These are phyloP conservation scores for Erythrolamprus reginae DNA, from an alignment of 2,113 vertebrate genomes.

Conservation along the genomic window DNA sequence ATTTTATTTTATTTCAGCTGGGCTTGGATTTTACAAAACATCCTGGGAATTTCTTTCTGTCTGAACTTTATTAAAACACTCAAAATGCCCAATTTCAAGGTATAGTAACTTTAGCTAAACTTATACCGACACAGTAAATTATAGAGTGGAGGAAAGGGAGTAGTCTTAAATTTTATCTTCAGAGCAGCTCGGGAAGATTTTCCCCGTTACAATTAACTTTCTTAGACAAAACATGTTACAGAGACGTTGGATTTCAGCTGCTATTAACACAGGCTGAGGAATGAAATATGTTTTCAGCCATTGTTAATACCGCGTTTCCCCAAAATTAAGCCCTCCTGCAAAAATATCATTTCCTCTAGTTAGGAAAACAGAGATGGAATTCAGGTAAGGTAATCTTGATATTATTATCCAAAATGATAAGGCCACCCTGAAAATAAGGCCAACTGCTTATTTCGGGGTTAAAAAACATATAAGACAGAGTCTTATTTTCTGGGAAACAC, in stretches of 20 bases:
- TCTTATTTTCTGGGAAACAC: no score
- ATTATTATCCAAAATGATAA: no score
- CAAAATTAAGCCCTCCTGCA: no score
- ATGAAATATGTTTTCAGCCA: no score
- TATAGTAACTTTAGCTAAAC: constrained; percentile 55
- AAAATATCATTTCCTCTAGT: no score
- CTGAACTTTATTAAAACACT: constrained; percentile 93
- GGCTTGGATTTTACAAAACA: constrained; percentile 96
- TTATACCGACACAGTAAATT: neutral
- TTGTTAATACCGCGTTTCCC: neutral
- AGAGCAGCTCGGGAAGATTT: neutral
- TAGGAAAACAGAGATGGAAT: no score
- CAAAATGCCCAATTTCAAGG: constrained; percentile 93
- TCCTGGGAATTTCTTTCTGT: constrained; percentile 92
- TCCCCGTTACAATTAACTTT: neutral
- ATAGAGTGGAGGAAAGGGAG: neutral
- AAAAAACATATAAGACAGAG: no score
- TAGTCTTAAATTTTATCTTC: neutral
- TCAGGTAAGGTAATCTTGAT: no score
- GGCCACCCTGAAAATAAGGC: no score
- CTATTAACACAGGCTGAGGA: neutral
- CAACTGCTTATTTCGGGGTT: no score
- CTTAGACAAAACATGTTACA: neutral
- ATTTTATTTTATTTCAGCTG: constrained; percentile 73
- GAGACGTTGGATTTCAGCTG: neutral